Evolutionary conservation across 2,797 vertebrate genomes (phyloP).

Genomic region (Agapornis canus): DNA sequence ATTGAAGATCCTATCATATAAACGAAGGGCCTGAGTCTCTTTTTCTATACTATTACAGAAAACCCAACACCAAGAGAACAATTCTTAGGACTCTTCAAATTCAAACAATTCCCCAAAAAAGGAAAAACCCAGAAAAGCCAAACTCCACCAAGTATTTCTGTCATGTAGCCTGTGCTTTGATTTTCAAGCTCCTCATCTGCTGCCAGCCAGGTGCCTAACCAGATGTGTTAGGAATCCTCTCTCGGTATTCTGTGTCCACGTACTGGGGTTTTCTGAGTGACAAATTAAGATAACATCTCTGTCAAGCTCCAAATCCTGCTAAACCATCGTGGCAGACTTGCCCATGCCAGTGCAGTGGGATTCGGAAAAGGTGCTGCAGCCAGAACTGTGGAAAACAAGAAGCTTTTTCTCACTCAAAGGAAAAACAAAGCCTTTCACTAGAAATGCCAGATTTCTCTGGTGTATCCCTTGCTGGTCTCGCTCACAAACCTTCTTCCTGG

Average conservation of each 20-base stretch:
- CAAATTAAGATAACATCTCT: not conserved
- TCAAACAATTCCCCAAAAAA: not conserved
- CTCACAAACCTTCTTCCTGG: not conserved
- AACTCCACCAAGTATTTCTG: not conserved
- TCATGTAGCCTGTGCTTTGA: not conserved
- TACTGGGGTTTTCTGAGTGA: not conserved
- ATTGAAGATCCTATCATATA: not conserved
- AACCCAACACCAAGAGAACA: not conserved
- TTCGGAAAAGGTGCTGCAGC: not conserved
- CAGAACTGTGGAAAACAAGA: not conserved
- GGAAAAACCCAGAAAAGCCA: accelerated
- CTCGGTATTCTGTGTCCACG: not conserved
- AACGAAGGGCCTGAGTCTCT: not conserved
- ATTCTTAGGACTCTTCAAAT: not conserved
- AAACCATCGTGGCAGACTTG: accelerated
- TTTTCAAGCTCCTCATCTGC: not conserved
- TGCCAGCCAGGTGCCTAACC: not conserved
- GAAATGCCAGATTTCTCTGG: not conserved
- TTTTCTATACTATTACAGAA: not conserved
- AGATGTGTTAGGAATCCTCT: not conserved
- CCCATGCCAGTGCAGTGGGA: not conserved
- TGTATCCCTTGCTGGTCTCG: not conserved
- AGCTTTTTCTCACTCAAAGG: not conserved
- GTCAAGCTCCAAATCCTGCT: not conserved
- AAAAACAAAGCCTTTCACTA: not conserved